phyloP scores from a whole-genome alignment of 2,113 vertebrate genomes.

The Coryphaenoides rupestris region DNA sequence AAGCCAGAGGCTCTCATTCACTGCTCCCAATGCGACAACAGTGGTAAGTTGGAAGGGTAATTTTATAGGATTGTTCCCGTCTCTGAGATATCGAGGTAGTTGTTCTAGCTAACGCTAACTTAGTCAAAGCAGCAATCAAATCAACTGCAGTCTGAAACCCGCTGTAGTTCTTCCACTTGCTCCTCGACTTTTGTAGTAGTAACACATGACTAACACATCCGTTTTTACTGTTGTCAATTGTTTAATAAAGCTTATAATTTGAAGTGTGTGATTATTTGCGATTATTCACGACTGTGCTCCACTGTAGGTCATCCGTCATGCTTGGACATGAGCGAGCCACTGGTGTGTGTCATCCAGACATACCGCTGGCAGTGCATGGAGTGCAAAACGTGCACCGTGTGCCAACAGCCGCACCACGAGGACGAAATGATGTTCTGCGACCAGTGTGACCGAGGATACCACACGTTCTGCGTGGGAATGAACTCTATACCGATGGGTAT shows the following conservation, averaged over 20 bases:
- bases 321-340: slow-evolving; percentile 88
- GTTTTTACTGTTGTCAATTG: not conserved
- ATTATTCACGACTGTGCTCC: not conserved
- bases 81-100: not conserved
- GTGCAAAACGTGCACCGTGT: slow-evolving; percentile 95
- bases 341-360: slow-evolving; percentile 91
- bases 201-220: no score
- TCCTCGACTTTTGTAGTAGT: no score
- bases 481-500: slow-evolving; percentile 90
- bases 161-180: no score
- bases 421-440: slow-evolving; percentile 99
- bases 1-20: slow-evolving; percentile 95
- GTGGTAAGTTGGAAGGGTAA: slow-evolving; percentile 81
- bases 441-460: slow-evolving; percentile 94
- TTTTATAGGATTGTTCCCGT: slow-evolving; percentile 21
- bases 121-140: no score
- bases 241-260: no score
- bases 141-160: no score
- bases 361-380: slow-evolving; percentile 99
- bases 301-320: slow-evolving; percentile 94
- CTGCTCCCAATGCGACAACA: slow-evolving; percentile 98
- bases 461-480: slow-evolving; percentile 98
- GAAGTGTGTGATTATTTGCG: not conserved
- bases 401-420: slow-evolving; percentile 95
- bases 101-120: not conserved